These are phyloP conservation scores for Hirudinaria manillensis DNA, from an alignment of 2,888 invertebrate genomes.

Conservation along the genomic window DNA sequence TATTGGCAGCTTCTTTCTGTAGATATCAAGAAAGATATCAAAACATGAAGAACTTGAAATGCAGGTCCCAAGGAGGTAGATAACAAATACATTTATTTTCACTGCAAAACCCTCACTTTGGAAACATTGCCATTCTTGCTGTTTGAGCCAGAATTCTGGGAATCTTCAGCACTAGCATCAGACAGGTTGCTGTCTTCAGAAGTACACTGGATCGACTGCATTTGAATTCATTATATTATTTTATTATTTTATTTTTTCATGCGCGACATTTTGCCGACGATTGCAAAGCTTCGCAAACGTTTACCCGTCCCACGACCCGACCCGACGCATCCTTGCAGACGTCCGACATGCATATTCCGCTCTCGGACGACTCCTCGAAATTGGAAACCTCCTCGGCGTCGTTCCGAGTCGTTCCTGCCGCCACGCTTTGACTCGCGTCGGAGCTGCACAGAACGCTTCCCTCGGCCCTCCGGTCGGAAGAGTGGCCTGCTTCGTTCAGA, in stretches of 20 bases:
- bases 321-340: too few species aligned
- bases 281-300: too few species aligned
- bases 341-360: background rate
- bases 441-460: background rate
- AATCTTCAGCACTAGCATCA: conserved; percentile 27
- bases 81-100: too few species aligned
- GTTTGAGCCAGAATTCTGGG: background rate
- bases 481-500: conserved; percentile 45
- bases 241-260: background rate
- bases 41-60: too few species aligned
- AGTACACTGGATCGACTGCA: conserved; percentile 9
- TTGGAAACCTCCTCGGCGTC: background rate
- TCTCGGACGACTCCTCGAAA: background rate
- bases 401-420: background rate
- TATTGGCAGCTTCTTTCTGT: background rate
- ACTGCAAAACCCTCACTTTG: too few species aligned
- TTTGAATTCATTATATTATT: background rate
- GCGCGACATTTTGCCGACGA: too few species aligned
- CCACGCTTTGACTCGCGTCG: background rate
- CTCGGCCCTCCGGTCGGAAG: background rate
- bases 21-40: too few species aligned
- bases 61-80: too few species aligned
- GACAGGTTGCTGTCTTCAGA: conserved; percentile 49
- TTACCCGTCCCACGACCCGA: too few species aligned
- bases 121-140: background rate